Evolutionary conservation across 2,113 vertebrate genomes (phyloP).

Genomic region (Ginglymostoma cirratum): DNA sequence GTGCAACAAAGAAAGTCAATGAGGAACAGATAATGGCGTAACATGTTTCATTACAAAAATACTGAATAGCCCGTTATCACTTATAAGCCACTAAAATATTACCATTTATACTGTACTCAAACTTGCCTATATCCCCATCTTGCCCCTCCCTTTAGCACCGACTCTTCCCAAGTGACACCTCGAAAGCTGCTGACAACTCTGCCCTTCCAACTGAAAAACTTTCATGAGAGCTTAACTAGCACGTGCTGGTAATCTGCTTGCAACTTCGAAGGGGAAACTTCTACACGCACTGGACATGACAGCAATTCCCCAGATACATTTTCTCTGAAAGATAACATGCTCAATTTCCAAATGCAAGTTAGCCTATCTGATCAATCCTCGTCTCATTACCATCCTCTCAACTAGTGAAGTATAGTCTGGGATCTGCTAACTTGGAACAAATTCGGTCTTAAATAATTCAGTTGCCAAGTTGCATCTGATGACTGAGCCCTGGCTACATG

Average conservation of each 20-base stretch:
- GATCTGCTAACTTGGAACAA: background rate
- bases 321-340: background rate
- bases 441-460: background rate
- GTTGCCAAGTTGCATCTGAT: background rate
- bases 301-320: background rate
- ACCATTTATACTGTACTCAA: background rate
- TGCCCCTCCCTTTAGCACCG: background rate
- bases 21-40: constrained; percentile 7
- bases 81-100: too few relatives aligned
- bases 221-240: background rate
- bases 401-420: background rate
- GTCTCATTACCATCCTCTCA: background rate
- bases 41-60: background rate
- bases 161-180: background rate
- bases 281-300: background rate
- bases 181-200: background rate
- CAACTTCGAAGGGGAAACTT: background rate
- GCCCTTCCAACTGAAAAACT: background rate
- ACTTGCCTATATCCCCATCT: background rate
- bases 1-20: background rate
- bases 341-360: background rate
- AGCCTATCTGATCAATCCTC: background rate
- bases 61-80: background rate
- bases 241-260: background rate
- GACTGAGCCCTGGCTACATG: background rate